Evolutionary conservation across 2,888 invertebrate species (phyloP).

Genomic region (Cataglyphis rosenhaueri): DNA sequence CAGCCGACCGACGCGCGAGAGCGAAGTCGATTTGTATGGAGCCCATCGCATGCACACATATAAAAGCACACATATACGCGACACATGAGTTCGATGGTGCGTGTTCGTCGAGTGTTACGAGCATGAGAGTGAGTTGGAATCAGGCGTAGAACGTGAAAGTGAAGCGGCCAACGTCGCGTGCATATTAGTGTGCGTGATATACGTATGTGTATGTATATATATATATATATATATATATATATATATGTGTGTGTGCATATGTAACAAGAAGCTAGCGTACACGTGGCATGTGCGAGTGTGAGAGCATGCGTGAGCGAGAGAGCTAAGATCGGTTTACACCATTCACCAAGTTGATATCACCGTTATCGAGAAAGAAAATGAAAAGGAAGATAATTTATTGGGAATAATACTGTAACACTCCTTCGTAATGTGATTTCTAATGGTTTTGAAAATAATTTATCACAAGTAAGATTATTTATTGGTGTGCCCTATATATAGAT

Average conservation of each 20-base stretch:
- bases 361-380: conserved; percentile 40
- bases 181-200: conserved; percentile 17
- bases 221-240: neutral
- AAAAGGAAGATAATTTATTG: conserved; percentile 20
- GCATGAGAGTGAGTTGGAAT: conserved; percentile 49
- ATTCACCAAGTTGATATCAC: conserved; percentile 46
- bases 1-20: conserved; percentile 63
- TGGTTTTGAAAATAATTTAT: neutral
- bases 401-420: neutral
- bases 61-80: neutral
- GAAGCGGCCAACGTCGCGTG: conserved; percentile 44
- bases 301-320: conserved; percentile 21
- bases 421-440: neutral
- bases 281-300: neutral
- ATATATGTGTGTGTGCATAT: no score
- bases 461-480: conserved; percentile 1
- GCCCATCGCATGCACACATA: conserved; percentile 52
- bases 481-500: neutral
- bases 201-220: neutral
- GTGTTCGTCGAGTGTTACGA: conserved; percentile 21
- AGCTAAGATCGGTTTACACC: conserved; percentile 47
- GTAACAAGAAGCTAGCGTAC: neutral
- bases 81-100: neutral
- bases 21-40: conserved; percentile 71
- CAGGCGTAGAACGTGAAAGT: conserved; percentile 62